phyloP scores from a whole-genome alignment of 2,113 vertebrate genomes.

The Callipepla californica region DNA sequence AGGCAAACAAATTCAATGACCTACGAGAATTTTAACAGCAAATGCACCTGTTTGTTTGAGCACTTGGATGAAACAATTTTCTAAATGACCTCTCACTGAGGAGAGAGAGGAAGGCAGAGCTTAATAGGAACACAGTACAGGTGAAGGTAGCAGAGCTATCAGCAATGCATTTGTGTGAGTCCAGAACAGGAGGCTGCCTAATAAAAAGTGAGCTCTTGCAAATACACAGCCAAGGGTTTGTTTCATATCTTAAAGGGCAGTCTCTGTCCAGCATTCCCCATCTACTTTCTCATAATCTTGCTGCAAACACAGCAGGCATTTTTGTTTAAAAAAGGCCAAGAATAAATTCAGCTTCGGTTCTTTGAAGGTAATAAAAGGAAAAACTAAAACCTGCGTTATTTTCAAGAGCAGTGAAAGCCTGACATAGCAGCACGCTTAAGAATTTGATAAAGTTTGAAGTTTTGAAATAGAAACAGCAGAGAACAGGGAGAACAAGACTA shows the following conservation, averaged over 20 bases:
- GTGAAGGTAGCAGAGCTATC: background rate
- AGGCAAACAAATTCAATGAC: background rate
- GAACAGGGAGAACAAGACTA: fast-evolving
- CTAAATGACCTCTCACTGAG: background rate
- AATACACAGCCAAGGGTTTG: background rate
- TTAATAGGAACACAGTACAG: background rate
- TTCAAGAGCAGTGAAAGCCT: background rate
- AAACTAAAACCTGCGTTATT: background rate
- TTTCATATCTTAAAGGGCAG: background rate
- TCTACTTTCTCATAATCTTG: background rate
- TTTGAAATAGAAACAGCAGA: background rate
- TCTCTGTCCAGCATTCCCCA: background rate
- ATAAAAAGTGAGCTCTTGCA: background rate
- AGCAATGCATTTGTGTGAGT: fast-evolving
- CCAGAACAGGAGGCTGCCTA: background rate
- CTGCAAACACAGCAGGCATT: background rate
- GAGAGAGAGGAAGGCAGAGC: background rate
- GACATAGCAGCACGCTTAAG: background rate
- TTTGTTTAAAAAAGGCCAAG: background rate
- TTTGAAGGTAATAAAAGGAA: fast-evolving
- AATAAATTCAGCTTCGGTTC: background rate
- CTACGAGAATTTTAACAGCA: background rate
- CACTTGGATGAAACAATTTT: background rate
- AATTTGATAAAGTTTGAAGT: fast-evolving
- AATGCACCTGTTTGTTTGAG: background rate